Evolutionary conservation across 2,113 vertebrate genomes (phyloP).

Genomic region (Podilymbus podiceps): DNA sequence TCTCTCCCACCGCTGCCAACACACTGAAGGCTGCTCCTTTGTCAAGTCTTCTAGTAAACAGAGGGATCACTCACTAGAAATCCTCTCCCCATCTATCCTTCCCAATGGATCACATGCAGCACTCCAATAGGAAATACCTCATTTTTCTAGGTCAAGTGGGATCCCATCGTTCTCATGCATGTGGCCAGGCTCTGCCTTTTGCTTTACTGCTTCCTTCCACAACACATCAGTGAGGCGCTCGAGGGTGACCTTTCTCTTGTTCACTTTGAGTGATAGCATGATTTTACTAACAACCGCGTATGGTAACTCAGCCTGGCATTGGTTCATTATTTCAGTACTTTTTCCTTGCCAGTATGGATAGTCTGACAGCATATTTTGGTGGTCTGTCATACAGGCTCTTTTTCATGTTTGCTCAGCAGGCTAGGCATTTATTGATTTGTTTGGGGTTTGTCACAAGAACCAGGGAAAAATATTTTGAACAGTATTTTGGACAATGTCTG

Average conservation of each 20-base stretch:
- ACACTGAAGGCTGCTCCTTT: neutral
- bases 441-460: neutral
- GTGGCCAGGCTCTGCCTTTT: neutral
- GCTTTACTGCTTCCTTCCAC: neutral
- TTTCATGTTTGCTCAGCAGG: neutral
- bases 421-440: neutral
- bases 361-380: neutral
- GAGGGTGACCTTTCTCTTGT: neutral
- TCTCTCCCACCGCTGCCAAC: neutral
- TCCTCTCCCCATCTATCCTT: fast-evolving
- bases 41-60: neutral
- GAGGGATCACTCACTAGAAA: neutral
- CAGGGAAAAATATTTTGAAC: neutral
- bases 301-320: neutral
- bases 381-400: neutral
- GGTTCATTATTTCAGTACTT: neutral
- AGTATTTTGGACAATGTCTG: neutral
- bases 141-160: neutral
- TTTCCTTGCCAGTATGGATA: neutral
- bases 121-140: neutral
- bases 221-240: neutral
- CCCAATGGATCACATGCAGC: neutral
- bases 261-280: neutral
- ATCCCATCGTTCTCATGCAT: neutral
- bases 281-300: fast-evolving